phyloP scores from a whole-genome alignment of 2,888 invertebrate species.

The Norana najaformis region DNA sequence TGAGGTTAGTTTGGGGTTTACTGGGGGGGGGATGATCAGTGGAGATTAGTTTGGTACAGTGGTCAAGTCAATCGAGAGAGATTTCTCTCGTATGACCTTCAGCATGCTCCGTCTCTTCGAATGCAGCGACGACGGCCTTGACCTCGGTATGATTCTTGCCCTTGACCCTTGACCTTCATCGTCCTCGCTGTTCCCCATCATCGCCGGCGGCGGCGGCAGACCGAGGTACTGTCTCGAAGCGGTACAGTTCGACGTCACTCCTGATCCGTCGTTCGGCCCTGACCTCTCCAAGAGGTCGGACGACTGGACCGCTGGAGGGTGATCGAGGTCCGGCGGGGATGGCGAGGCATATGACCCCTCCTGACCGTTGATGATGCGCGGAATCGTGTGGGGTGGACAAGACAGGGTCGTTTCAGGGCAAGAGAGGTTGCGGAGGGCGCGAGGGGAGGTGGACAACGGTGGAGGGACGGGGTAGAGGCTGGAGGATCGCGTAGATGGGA shows the following conservation, averaged over 20 bases:
- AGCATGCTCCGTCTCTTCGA: constrained; percentile 35
- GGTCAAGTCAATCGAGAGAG: constrained; percentile 39
- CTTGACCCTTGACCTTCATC: background rate
- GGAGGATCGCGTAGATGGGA: constrained; percentile 17
- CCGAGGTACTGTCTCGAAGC: background rate
- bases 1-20: background rate
- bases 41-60: background rate
- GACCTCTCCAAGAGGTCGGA: background rate
- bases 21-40: too few relatives aligned
- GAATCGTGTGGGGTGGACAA: background rate
- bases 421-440: background rate
- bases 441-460: background rate
- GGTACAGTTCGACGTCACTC: constrained; percentile 2
- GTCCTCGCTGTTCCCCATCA: background rate
- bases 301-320: background rate
- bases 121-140: constrained; percentile 30
- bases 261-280: background rate
- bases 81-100: constrained; percentile 42
- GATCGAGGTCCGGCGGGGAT: background rate
- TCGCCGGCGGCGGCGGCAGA: constrained; percentile 8
- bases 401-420: background rate
- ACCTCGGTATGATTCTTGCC: background rate
- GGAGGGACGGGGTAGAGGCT: background rate
- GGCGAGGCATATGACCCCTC: background rate
- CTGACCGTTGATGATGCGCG: background rate